Evolutionary conservation across 2,113 vertebrate genomes (phyloP).

Genomic region (Dryoscopus gambensis): DNA sequence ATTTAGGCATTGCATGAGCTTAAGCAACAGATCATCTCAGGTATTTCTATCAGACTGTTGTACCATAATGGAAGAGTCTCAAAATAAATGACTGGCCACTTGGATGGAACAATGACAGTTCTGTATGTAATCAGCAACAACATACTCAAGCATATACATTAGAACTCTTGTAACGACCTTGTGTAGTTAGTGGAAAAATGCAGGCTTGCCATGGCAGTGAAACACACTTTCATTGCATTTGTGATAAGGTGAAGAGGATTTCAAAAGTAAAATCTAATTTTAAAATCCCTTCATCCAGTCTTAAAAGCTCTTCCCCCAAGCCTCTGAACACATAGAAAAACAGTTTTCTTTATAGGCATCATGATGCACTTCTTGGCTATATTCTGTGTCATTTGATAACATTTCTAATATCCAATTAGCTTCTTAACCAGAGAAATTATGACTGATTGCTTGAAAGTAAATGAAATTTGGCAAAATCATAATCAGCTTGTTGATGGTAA

Average conservation of each 20-base stretch:
- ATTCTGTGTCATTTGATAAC: background rate
- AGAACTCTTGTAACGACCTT: background rate
- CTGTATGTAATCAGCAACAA: background rate
- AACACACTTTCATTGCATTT: background rate
- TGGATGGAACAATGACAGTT: background rate
- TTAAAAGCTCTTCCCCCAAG: background rate
- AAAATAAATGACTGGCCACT: background rate
- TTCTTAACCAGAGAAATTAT: background rate
- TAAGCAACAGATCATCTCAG: background rate
- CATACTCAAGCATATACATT: background rate
- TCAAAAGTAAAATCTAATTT: background rate
- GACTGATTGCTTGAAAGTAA: background rate
- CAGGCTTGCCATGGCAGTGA: background rate
- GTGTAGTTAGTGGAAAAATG: background rate
- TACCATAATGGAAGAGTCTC: background rate
- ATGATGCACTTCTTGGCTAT: background rate
- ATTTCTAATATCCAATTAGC: background rate
- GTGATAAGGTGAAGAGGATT: background rate
- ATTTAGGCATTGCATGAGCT: background rate
- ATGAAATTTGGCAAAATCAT: background rate
- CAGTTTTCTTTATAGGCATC: background rate
- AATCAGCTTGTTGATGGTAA: background rate
- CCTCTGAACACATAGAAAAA: background rate
- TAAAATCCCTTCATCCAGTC: background rate
- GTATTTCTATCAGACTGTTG: background rate